Evolutionary conservation across 2,113 vertebrate species (phyloP).

Genomic region (Spea bombifrons): DNA sequence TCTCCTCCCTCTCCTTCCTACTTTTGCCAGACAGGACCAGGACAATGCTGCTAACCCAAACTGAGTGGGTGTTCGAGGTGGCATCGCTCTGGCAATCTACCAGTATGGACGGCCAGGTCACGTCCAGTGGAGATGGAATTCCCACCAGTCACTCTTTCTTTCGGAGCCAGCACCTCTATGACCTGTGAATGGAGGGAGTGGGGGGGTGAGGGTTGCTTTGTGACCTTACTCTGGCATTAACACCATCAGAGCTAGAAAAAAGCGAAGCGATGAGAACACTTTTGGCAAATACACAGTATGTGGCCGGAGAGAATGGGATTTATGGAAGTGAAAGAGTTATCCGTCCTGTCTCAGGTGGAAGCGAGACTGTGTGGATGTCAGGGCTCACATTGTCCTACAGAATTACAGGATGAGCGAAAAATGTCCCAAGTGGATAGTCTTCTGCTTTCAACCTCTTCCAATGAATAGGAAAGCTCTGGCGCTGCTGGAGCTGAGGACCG

Average conservation of each 20-base stretch:
- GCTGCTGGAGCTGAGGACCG: too few species aligned
- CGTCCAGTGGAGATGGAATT: background rate
- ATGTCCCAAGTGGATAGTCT: constrained; percentile 2
- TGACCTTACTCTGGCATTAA: background rate
- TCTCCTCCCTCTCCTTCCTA: constrained; percentile 21
- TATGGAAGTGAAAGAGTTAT: too few species aligned
- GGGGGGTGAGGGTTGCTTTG: too few species aligned
- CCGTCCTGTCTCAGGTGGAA: too few species aligned
- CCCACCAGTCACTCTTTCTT: background rate
- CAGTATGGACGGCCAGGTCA: constrained; percentile 13
- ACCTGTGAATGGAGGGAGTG: background rate
- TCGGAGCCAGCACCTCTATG: background rate
- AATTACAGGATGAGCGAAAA: constrained; percentile 16
- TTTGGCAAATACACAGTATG: too few species aligned
- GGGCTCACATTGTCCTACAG: background rate
- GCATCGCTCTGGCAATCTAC: background rate
- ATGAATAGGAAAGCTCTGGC: too few species aligned
- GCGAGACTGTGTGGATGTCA: too few species aligned
- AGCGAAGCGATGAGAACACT: too few species aligned
- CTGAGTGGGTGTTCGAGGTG: constrained; percentile 26
- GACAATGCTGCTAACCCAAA: constrained; percentile 11
- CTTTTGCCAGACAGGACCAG: background rate
- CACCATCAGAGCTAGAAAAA: too few species aligned
- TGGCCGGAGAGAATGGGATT: too few species aligned
- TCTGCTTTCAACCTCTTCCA: background rate